A percentile compares a stretch with the other conserved stretches of the same genome.
These are phyloP conservation scores for Epizoanthus stellaris DNA, from an alignment of 92 coral and sea anemone species.

Conservation along the genomic window DNA sequence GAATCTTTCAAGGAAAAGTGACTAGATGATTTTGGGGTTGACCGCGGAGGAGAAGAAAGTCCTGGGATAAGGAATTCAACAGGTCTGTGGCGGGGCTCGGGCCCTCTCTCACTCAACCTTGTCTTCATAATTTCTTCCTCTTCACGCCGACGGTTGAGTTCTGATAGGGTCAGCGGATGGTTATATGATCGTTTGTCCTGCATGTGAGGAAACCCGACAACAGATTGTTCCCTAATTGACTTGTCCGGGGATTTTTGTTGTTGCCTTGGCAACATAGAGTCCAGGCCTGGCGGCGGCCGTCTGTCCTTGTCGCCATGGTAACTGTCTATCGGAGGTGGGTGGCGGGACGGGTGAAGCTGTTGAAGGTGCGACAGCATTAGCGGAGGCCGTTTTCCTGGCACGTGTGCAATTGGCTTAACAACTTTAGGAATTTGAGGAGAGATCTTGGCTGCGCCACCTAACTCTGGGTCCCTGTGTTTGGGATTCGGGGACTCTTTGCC, in stretches of 20 bases:
- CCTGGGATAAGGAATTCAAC: conserved; percentile 72
- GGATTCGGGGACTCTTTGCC: conserved; percentile 69
- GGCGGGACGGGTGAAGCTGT: conserved; percentile 71
- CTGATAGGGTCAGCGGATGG: conserved; percentile 82
- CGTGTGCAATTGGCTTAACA: conserved; percentile 92
- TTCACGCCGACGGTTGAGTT: conserved; percentile 89
- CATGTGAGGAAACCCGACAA: conserved; percentile 62
- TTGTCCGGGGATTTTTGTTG: conserved; percentile 73
- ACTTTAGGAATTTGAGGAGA: conserved; percentile 79
- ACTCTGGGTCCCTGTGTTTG: conserved; percentile 59
- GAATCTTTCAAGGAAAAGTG: conserved; percentile 22
- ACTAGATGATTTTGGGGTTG: conserved; percentile 16
- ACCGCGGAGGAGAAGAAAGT: conserved; percentile 57
- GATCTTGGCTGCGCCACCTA: conserved; percentile 59
- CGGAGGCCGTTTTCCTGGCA: conserved; percentile 91
- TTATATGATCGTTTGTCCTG: conserved; percentile 67
- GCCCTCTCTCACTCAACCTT: conserved; percentile 56
- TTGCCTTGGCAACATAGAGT: conserved; percentile 62
- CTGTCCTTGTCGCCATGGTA: conserved; percentile 78
- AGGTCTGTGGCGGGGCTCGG: conserved; percentile 61
- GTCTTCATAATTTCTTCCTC: conserved; percentile 66
- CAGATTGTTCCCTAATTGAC: conserved; percentile 63
- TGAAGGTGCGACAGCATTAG: conserved; percentile 89
- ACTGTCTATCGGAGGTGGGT: conserved; percentile 68
- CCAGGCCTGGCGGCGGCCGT: conserved; percentile 62